These are phyloP conservation scores for Lampris megalopsis DNA, from an alignment of 2,113 vertebrate species.

Conservation along the genomic window DNA sequence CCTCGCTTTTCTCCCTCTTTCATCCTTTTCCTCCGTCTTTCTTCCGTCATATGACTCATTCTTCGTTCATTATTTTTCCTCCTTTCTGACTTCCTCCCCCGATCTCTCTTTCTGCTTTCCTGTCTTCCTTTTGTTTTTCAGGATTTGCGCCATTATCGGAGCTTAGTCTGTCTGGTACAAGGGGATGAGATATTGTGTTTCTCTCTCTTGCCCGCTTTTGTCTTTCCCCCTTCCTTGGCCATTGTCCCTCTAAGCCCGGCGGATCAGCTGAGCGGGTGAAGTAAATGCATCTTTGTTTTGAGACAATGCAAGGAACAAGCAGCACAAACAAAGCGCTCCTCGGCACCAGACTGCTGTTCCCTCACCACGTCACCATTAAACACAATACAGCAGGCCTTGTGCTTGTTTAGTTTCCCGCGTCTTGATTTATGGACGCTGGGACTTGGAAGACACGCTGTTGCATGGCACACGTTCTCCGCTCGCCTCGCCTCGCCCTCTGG, in stretches of 20 bases:
- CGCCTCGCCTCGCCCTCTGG: constrained; percentile 32
- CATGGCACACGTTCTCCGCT: not conserved
- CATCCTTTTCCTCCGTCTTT: not conserved
- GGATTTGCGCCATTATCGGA: constrained; percentile 58
- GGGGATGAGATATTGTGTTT: constrained; percentile 35
- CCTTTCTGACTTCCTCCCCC: not conserved
- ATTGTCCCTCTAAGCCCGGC: constrained; percentile 50
- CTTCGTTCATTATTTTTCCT: not conserved
- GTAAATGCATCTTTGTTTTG: constrained; percentile 58
- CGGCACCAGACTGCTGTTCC: constrained; percentile 41
- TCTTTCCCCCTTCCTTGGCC: not conserved
- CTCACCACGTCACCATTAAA: constrained; percentile 8
- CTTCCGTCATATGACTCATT: not conserved
- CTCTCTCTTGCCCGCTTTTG: not conserved
- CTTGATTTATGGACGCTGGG: constrained; percentile 59
- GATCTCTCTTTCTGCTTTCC: not conserved
- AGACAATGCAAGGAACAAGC: constrained; percentile 46
- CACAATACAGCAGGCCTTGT: constrained; percentile 42
- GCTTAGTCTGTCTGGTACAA: constrained; percentile 40
- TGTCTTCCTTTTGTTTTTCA: constrained; percentile 62
- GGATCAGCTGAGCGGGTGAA: constrained; percentile 42
- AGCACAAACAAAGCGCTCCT: constrained; percentile 38
- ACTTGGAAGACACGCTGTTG: not conserved
- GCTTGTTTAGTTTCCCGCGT: constrained; percentile 45
- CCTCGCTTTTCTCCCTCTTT: constrained; percentile 8